phyloP scores from a whole-genome alignment of 1,140 invertebrate genomes.

The Thaumetopoea pityocampa region DNA sequence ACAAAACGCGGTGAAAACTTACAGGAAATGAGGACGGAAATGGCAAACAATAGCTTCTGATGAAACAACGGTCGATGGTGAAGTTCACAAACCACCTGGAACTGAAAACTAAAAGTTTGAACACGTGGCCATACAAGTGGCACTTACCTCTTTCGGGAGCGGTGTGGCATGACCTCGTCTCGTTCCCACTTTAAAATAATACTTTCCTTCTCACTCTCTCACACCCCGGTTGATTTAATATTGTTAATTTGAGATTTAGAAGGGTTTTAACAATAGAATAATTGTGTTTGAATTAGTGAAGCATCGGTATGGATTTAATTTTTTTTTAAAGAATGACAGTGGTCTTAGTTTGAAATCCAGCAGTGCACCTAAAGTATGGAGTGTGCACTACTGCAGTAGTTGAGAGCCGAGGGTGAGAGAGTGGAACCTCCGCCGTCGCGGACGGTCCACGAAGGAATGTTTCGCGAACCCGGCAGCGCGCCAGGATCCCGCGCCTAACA shows the following conservation, averaged over 20 bases:
- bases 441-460: conserved; percentile 68
- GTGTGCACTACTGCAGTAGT: conserved; percentile 23
- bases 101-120: conserved; percentile 45
- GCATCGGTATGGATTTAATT: conserved; percentile 3
- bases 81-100: conserved; percentile 31
- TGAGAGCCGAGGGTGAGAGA: conserved; percentile 54
- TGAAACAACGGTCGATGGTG: conserved; percentile 14
- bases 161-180: conserved; percentile 55
- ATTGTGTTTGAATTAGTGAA: conserved; percentile 3
- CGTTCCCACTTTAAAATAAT: conserved; percentile 68
- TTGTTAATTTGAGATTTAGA: conserved; percentile 19
- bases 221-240: conserved; percentile 43
- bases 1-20: conserved; percentile 2
- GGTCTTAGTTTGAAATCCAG: conserved; percentile 21
- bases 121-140: conserved; percentile 58
- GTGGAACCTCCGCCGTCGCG: conserved; percentile 64
- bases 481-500: conserved; percentile 56
- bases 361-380: conserved; percentile 17
- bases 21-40: conserved; percentile 11
- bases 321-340: conserved; percentile 2
- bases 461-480: conserved; percentile 47
- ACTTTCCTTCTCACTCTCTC: conserved; percentile 65
- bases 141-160: conserved; percentile 62
- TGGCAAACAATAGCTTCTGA: conserved; percentile 9
- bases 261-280: conserved; percentile 9